phyloP scores from a whole-genome alignment of 2,113 vertebrate species.

The Microcebus tavaratra region DNA sequence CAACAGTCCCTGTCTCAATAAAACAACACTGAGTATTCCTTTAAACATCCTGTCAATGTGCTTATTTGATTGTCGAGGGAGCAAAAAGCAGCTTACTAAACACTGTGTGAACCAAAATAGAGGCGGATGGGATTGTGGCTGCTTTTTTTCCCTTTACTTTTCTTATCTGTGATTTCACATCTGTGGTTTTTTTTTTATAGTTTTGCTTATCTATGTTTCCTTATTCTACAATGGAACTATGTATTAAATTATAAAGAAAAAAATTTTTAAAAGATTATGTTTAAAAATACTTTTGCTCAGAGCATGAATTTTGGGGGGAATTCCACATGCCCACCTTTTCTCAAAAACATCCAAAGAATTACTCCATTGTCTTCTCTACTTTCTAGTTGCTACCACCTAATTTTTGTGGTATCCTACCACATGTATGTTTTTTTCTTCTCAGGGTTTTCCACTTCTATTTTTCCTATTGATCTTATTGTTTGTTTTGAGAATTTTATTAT shows the following conservation, averaged over 20 bases:
- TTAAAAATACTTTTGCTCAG: neutral
- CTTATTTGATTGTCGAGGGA: neutral
- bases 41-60: conserved; percentile 7
- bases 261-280: neutral
- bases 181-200: neutral
- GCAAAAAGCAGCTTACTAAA: neutral
- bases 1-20: neutral
- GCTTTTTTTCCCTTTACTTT: neutral
- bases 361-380: neutral
- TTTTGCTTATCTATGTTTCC: neutral
- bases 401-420: neutral
- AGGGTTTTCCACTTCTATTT: neutral
- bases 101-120: neutral
- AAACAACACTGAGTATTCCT: neutral
- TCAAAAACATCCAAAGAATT: neutral
- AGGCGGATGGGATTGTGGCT: neutral
- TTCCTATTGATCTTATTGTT: neutral
- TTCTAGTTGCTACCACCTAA: neutral
- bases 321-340: neutral
- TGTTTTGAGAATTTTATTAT: conserved; percentile 3
- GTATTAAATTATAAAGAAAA: conserved; percentile 29
- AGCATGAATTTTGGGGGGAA: neutral
- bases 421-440: neutral
- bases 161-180: conserved; percentile 6
- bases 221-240: neutral